Evolutionary conservation across 2,888 invertebrate species (phyloP), one percentile per base, ranked within the genome.

Genomic region (Plebejus argus): DNA sequence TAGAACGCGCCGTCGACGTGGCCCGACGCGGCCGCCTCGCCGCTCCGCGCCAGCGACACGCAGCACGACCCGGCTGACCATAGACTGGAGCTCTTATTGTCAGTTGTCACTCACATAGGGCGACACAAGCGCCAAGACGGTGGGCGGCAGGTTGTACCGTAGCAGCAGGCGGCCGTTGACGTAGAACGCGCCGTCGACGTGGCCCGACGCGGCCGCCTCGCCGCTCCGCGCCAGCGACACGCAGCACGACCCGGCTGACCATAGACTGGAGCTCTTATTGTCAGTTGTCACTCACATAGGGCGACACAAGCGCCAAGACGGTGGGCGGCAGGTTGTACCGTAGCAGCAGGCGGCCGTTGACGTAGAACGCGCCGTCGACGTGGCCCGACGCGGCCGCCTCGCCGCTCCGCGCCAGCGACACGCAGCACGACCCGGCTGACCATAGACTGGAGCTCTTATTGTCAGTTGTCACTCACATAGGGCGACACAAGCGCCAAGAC

Each of bases 1-100:
- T 96, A 96, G 35, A 98, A 96, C 15, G 97, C 97, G 56, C 99
- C 98, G 88, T 99, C 98, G n/a, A 97, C 96, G 90, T 99, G 98
- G 0, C 98, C 98, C 0, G 99, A 98, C 0, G 90, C 93, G 8
- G 99, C 90, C 18, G 86, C 86, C 15, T 90, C 92, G 0, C 84
- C 83, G 10, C 90, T 86, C 0, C 90, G 97, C 96, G 82, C 96
- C 85, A 99, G 88, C 0, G n/a, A n/a, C n/a, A n/a, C n/a, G n/a
- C n/a, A n/a, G n/a, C n/a, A n/a, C n/a, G n/a, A n/a, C n/a, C n/a
- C n/a, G n/a, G n/a, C n/a, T n/a, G n/a, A n/a, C n/a, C n/a, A n/a
- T n/a, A n/a, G n/a, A n/a, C n/a, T n/a, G n/a, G n/a, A n/a, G n/a
- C n/a, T n/a, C n/a, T n/a, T n/a, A n/a, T n/a, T n/a, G n/a, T n/a